These are phyloP conservation scores for Corynorhinus townsendii DNA, from an alignment of 2,113 vertebrate genomes.

Conservation along the genomic window DNA sequence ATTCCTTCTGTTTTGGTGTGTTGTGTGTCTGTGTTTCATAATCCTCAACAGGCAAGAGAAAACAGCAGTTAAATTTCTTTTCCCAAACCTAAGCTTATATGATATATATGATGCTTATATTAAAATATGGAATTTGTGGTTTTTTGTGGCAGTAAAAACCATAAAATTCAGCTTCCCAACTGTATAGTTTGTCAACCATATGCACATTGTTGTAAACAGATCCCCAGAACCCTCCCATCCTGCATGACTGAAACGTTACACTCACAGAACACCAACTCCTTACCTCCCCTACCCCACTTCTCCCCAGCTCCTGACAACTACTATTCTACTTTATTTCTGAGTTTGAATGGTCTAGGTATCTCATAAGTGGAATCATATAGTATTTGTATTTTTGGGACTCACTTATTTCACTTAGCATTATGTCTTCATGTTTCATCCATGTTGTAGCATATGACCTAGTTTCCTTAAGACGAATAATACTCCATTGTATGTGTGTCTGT, in stretches of 20 bases:
- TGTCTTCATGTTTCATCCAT: neutral
- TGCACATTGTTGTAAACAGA: neutral
- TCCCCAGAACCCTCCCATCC: neutral
- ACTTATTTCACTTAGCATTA: neutral
- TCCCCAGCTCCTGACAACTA: neutral
- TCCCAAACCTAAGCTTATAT: neutral
- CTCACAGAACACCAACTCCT: neutral
- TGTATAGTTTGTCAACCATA: neutral
- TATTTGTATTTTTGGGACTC: neutral
- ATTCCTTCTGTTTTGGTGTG: neutral
- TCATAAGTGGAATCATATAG: neutral
- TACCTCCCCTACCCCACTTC: neutral
- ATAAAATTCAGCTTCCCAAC: neutral
- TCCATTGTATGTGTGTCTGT: neutral
- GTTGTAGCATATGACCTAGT: neutral
- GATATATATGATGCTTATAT: neutral
- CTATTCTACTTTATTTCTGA: neutral
- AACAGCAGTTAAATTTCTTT: neutral
- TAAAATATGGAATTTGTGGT: neutral
- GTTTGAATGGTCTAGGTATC: neutral
- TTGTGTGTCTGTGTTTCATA: neutral
- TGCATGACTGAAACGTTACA: neutral
- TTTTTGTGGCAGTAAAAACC: neutral
- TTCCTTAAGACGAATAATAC: neutral
- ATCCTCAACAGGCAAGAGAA: neutral